Conservation (phyloP, 2,888 invertebrate genomes). For the Nesidiocoris tenuis region DNA sequence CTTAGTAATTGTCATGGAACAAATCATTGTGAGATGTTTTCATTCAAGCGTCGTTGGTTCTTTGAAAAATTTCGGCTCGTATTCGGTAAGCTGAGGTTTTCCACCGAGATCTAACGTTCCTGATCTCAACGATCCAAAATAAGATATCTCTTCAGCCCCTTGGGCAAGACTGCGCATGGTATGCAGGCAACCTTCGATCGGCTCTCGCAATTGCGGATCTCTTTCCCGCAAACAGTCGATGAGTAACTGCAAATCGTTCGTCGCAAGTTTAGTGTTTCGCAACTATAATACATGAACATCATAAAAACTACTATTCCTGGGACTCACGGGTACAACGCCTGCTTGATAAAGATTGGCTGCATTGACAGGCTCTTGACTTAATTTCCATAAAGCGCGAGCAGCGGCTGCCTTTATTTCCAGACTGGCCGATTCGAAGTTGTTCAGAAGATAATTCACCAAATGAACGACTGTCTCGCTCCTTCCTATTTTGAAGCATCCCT, state of each 20-base stretch:
- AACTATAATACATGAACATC: no score
- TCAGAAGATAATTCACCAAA: slow-evolving; percentile 25
- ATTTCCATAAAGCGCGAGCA: slow-evolving; percentile 38
- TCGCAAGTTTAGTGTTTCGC: background rate
- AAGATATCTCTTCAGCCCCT: slow-evolving; percentile 32
- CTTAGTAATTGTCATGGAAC: no score
- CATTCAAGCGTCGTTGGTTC: slow-evolving; percentile 27
- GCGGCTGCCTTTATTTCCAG: slow-evolving; percentile 21
- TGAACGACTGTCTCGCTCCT: slow-evolving; percentile 32
- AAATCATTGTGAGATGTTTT: no score
- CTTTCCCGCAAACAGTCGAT: slow-evolving; percentile 36
- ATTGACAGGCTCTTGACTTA: slow-evolving; percentile 36
- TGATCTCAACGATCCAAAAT: slow-evolving; percentile 26
- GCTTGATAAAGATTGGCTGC: slow-evolving; percentile 25
- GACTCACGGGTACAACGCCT: slow-evolving; percentile 44
- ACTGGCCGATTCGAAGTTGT: background rate
- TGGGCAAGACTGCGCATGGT: slow-evolving; percentile 38
- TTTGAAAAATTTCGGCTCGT: slow-evolving; percentile 27
- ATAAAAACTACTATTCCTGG: no score
- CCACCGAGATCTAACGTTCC: slow-evolving; percentile 18
- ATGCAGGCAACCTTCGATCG: slow-evolving; percentile 36
- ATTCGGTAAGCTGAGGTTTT: background rate
- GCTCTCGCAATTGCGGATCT: slow-evolving; percentile 16
- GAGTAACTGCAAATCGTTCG: slow-evolving; percentile 43
- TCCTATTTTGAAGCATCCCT: slow-evolving; percentile 36